Conservation (phyloP, 2,113 vertebrate species). For the Cricetomys ansorgei region DNA sequence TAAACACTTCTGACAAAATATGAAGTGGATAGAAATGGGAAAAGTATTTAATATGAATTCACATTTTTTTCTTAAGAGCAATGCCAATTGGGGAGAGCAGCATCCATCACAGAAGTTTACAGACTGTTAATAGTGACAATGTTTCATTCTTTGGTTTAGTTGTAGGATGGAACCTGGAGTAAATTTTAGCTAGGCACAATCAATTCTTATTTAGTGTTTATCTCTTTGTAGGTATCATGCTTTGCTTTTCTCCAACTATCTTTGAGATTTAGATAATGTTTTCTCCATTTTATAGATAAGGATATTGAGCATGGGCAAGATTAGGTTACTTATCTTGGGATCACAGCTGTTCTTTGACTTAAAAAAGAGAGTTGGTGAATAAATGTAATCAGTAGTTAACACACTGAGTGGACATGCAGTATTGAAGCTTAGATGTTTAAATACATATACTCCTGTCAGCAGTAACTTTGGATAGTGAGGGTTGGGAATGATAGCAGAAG, state of each 20-base stretch:
- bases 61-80: not conserved
- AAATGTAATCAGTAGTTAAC: not conserved
- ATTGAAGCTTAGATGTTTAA: conserved; percentile 35
- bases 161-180: not conserved
- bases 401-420: not conserved
- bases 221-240: not conserved
- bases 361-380: not conserved
- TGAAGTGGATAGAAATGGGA: not conserved
- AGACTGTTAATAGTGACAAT: not conserved
- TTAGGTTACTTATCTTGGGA: not conserved
- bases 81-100: not conserved
- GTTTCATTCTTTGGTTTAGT: conserved; percentile 1
- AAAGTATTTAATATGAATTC: not conserved
- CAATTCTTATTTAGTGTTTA: conserved; percentile 26
- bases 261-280: not conserved
- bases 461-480: not conserved
- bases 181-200: not conserved
- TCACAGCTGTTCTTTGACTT: conserved; percentile 18
- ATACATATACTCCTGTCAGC: not conserved
- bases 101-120: not conserved
- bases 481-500: not conserved
- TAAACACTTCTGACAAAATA: not conserved
- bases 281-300: conserved; percentile 2
- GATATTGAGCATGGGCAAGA: not conserved
- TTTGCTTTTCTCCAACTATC: not conserved